Base-by-base conservation (phyloP, 1,140 invertebrate species). In the Euborellia annulipes region DNA sequence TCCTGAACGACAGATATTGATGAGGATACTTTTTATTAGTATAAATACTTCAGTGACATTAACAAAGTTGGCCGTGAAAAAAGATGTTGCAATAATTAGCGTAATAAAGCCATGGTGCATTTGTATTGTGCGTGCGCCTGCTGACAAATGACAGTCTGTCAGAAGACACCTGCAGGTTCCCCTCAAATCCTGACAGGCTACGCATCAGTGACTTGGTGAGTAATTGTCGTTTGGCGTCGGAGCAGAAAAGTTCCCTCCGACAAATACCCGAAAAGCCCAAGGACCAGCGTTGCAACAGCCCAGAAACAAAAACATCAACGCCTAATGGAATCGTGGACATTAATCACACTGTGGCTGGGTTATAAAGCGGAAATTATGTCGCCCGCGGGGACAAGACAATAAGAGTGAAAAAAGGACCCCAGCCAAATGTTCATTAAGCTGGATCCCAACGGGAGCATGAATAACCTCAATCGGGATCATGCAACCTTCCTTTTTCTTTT, bases 291-390 rank as follows among this genome's bases (percentile, higher is more conserved):
- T 27, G 23, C 23, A 27, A 27, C 23, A 27, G 23, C 23, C 23
- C 27, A 34, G 45, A 56, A 56, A 58, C 56, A 59, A 59, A 58
- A 59, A 59, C 58, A 58, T 58, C 55, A 54, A 54, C 50, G 55
- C 52, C 54, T 59, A 59, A 59, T 59, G 56, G 58, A 59, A 58
- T 57, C 55, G 50, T 48, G 50, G 47, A 50, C 56, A 59, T 59
- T 59, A 59, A 59, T 59, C 56, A 58, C 56, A 53, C 43, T 39
- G 49, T 50, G 46, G 51, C 45, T 50, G 38, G 52, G 55, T 59
- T 59, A 58, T 55, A 54, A 59, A 57, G 55, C 56, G 58, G 58
- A 58, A 59, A 59, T 59, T 58, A 59, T 59, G 52, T 57, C 54
- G 56, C 58, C 56, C 56, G 53, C 54, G 58, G 58, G 55, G 53